phyloP scores from a whole-genome alignment of 2,888 invertebrate genomes.

The Rutpela maculata region DNA sequence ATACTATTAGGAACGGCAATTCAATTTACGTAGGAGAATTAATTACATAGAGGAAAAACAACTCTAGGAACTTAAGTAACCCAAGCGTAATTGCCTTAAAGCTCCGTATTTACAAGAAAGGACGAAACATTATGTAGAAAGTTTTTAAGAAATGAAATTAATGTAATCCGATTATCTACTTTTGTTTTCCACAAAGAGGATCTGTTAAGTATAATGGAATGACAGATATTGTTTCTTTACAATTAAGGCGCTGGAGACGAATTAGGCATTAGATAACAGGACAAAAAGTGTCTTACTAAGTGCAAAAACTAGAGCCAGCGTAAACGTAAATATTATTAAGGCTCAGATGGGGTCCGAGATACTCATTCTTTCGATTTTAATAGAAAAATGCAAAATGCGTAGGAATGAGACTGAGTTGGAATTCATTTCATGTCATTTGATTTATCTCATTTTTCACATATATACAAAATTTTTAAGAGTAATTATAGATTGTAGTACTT shows the following conservation, averaged over 20 bases:
- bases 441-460: too few relatives aligned
- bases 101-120: slow-evolving; percentile 5
- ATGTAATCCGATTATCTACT: slow-evolving; percentile 32
- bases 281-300: slow-evolving; percentile 8
- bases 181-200: slow-evolving; percentile 28
- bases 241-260: slow-evolving; percentile 27
- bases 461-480: too few relatives aligned
- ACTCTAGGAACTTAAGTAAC: background rate
- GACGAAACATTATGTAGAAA: slow-evolving; percentile 14
- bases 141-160: slow-evolving; percentile 34
- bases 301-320: slow-evolving; percentile 18
- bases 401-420: too few relatives aligned
- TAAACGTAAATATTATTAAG: slow-evolving; percentile 12
- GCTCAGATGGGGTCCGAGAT: background rate
- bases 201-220: slow-evolving; percentile 25
- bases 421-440: too few relatives aligned
- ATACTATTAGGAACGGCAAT: background rate
- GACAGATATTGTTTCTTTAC: slow-evolving; percentile 20
- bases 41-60: background rate
- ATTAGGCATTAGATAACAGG: slow-evolving; percentile 5
- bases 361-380: background rate
- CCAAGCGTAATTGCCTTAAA: background rate
- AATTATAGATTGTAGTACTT: too few relatives aligned
- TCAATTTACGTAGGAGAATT: background rate
- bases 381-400: too few relatives aligned